phyloP scores from a whole-genome alignment of 1,140 invertebrate species.

The Cherax destructor region DNA sequence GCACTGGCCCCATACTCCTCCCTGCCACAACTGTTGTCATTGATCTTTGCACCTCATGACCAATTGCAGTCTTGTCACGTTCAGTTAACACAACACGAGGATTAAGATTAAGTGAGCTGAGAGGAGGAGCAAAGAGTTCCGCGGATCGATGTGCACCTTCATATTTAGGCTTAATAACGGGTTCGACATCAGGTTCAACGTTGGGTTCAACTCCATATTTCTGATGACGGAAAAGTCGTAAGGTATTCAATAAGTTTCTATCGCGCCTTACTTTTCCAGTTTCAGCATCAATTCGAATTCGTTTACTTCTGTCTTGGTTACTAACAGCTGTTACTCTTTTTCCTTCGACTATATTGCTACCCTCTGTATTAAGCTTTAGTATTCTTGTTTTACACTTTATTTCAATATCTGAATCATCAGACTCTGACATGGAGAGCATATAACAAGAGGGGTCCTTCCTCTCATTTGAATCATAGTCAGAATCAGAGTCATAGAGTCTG shows the following conservation, averaged over 20 bases:
- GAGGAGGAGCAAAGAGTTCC: conserved; percentile 77
- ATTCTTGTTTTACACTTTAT: conserved; percentile 77
- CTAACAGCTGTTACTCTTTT: conserved; percentile 69
- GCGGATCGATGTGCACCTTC: conserved; percentile 71
- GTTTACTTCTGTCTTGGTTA: conserved; percentile 68
- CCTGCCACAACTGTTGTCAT: conserved; percentile 54
- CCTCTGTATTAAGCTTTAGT: conserved; percentile 76
- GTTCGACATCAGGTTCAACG: conserved; percentile 72
- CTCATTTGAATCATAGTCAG: conserved; percentile 76
- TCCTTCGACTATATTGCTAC: conserved; percentile 63
- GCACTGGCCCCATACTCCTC: conserved; percentile 6
- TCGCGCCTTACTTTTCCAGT: conserved; percentile 75
- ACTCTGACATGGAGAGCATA: conserved; percentile 73
- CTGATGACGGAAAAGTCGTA: conserved; percentile 79
- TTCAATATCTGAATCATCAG: conserved; percentile 76
- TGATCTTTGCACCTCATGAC: conserved; percentile 39
- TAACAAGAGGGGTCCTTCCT: conserved; percentile 31
- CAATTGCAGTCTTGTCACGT: conserved; percentile 33
- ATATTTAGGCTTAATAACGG: conserved; percentile 73
- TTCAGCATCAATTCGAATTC: conserved; percentile 68
- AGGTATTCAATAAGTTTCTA: conserved; percentile 78
- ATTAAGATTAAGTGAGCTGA: conserved; percentile 78
- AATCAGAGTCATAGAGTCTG: conserved; percentile 76
- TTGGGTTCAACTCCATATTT: conserved; percentile 74
- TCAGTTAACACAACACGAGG: conserved; percentile 77